phyloP scores from a whole-genome alignment of 2,888 invertebrate species.

The Morinoia aosen region DNA sequence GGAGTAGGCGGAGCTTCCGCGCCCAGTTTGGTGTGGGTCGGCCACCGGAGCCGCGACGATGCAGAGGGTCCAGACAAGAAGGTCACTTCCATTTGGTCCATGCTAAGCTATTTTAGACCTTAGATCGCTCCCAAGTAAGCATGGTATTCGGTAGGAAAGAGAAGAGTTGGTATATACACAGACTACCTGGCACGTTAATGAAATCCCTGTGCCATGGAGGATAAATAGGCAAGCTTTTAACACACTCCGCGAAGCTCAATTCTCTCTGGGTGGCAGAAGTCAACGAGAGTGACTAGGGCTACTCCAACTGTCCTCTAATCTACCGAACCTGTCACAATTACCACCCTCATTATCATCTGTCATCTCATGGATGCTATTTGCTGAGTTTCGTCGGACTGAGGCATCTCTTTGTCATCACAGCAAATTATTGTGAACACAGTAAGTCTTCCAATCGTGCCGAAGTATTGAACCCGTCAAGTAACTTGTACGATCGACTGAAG shows the following conservation, averaged over 20 bases:
- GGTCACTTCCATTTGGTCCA: not conserved
- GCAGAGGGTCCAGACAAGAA: slow-evolving; percentile 36
- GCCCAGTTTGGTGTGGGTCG: slow-evolving; percentile 43
- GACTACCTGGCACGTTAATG: slow-evolving; percentile 34
- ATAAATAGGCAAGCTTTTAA: slow-evolving; percentile 51
- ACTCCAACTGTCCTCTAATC: slow-evolving; percentile 43
- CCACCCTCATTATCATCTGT: slow-evolving; percentile 21
- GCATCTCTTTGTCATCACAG: not conserved
- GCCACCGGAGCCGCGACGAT: slow-evolving; percentile 47
- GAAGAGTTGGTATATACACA: not conserved
- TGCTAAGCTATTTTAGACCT: not conserved
- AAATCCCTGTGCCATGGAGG: slow-evolving; percentile 43
- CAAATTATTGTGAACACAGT: not conserved
- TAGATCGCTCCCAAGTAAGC: not conserved
- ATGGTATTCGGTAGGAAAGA: not conserved
- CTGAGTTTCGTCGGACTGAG: not conserved
- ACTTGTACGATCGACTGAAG: not conserved
- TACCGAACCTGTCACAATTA: slow-evolving; percentile 33
- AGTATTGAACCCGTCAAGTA: not conserved
- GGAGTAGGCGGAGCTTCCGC: slow-evolving; percentile 28
- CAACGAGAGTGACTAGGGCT: slow-evolving; percentile 40
- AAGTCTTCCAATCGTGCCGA: not conserved
- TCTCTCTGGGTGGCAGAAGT: slow-evolving; percentile 52
- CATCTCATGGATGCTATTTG: slow-evolving; percentile 23
- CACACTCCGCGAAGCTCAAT: slow-evolving; percentile 37